These are phyloP conservation scores for Periparus ater DNA, from an alignment of 2,797 vertebrate species.

Conservation along the genomic window DNA sequence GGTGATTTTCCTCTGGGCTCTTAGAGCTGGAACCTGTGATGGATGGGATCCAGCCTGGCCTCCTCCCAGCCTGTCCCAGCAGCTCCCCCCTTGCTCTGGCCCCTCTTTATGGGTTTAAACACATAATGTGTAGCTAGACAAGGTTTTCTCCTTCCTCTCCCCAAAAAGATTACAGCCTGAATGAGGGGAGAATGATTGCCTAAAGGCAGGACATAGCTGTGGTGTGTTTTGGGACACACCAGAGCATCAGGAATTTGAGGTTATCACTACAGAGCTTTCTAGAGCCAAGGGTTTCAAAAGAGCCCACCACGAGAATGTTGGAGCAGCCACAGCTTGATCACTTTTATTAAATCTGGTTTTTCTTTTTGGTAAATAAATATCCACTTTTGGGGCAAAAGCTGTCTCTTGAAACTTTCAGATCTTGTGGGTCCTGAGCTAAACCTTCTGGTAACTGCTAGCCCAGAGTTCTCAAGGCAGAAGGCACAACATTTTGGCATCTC, in stretches of 20 bases:
- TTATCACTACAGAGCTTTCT: background rate
- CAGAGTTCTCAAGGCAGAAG: background rate
- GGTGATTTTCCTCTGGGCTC: background rate
- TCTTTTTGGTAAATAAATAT: background rate
- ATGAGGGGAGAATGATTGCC: accelerated
- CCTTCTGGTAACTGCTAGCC: background rate
- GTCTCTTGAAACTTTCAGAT: background rate
- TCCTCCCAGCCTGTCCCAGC: background rate
- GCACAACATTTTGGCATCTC: background rate
- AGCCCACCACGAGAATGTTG: background rate
- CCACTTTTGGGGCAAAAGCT: background rate
- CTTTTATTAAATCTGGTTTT: background rate
- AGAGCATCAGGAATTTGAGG: background rate
- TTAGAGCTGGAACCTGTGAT: background rate
- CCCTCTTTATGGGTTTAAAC: background rate
- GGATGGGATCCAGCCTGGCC: background rate
- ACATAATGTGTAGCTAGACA: background rate
- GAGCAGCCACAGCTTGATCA: background rate
- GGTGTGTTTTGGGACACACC: background rate
- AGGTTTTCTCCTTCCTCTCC: background rate
- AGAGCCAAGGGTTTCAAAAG: background rate
- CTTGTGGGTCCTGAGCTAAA: background rate
- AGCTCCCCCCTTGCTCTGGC: background rate
- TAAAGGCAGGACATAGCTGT: background rate
- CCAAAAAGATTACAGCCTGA: background rate